phyloP scores from a whole-genome alignment of 2,888 invertebrate genomes.

The Phorcus lineatus region DNA sequence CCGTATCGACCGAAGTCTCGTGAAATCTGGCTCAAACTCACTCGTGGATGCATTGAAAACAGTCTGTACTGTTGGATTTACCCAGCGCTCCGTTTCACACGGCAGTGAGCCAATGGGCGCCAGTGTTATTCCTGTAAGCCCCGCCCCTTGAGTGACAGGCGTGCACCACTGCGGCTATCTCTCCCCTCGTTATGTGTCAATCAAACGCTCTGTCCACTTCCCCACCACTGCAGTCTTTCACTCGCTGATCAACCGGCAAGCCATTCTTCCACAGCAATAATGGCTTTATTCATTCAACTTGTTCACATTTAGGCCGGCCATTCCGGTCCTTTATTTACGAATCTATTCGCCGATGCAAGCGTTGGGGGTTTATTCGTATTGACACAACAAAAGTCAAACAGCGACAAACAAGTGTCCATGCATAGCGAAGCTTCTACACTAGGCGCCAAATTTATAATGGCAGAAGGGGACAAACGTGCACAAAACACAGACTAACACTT shows the following conservation, averaged over 20 bases:
- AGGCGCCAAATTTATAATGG: background rate
- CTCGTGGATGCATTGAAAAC: slow-evolving; percentile 33
- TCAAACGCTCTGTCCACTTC: slow-evolving; percentile 62
- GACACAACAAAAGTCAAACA: slow-evolving; percentile 28
- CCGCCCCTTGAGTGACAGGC: slow-evolving; percentile 54
- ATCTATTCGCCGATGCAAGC: slow-evolving; percentile 28
- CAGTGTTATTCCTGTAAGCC: slow-evolving; percentile 48
- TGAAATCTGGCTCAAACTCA: slow-evolving; percentile 29
- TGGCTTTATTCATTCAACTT: slow-evolving; percentile 37
- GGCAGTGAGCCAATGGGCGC: slow-evolving; percentile 49
- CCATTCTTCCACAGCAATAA: slow-evolving; percentile 33
- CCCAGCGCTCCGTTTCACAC: slow-evolving; percentile 43
- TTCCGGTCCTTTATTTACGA: slow-evolving; percentile 32
- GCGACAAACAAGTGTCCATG: slow-evolving; percentile 28
- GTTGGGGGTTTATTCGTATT: slow-evolving; percentile 31
- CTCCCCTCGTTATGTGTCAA: slow-evolving; percentile 65
- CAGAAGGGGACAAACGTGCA: background rate
- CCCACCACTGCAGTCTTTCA: slow-evolving; percentile 28
- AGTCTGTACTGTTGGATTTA: slow-evolving; percentile 4
- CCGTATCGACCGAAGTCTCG: slow-evolving; percentile 20
- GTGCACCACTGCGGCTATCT: slow-evolving; percentile 53
- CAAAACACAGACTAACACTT: background rate
- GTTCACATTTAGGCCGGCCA: slow-evolving; percentile 30
- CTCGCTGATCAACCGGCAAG: slow-evolving; percentile 21
- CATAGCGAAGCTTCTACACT: background rate